phyloP scores from a whole-genome alignment of 1,140 invertebrate species.

The Drosophila virilis region DNA sequence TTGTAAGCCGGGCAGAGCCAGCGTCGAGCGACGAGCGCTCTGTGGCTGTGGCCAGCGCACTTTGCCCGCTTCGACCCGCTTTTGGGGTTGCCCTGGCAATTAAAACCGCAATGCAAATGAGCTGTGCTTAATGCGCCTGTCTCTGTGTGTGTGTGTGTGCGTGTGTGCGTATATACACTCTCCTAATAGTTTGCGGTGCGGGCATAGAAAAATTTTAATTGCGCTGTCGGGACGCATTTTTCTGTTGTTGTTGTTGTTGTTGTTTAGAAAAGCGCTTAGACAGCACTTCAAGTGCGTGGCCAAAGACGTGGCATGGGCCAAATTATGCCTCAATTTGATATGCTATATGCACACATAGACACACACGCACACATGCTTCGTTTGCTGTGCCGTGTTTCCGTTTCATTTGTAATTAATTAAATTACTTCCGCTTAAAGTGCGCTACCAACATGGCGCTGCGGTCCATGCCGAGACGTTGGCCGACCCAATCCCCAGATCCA shows the following conservation, averaged over 20 bases:
- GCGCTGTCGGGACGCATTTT: constrained; percentile 58
- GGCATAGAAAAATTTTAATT: constrained; percentile 70
- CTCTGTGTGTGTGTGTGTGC: constrained; percentile 29
- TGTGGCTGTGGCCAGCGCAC: constrained; percentile 30
- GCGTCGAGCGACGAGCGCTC: constrained; percentile 13
- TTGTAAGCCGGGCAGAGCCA: constrained; percentile 65
- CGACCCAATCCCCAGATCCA: constrained; percentile 37
- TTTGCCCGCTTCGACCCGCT: background rate
- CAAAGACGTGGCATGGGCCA: background rate
- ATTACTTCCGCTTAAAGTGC: constrained; percentile 83
- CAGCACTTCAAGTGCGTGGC: constrained; percentile 23
- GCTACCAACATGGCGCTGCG: constrained; percentile 53
- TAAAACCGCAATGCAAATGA: constrained; percentile 82
- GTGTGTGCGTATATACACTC: constrained; percentile 16
- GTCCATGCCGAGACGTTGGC: constrained; percentile 23
- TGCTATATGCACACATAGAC: constrained; percentile 16
- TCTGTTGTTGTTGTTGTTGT: constrained; percentile 17
- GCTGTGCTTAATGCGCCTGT: constrained; percentile 70
- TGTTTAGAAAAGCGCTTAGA: constrained; percentile 59
- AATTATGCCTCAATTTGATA: constrained; percentile 47
- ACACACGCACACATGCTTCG: constrained; percentile 8
- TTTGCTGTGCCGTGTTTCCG: constrained; percentile 68
- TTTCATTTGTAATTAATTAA: constrained; percentile 84
- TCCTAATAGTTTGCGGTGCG: constrained; percentile 59
- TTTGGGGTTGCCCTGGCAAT: constrained; percentile 56